Conservation (phyloP, 2,113 vertebrate species). For the Prunella himalayana region DNA sequence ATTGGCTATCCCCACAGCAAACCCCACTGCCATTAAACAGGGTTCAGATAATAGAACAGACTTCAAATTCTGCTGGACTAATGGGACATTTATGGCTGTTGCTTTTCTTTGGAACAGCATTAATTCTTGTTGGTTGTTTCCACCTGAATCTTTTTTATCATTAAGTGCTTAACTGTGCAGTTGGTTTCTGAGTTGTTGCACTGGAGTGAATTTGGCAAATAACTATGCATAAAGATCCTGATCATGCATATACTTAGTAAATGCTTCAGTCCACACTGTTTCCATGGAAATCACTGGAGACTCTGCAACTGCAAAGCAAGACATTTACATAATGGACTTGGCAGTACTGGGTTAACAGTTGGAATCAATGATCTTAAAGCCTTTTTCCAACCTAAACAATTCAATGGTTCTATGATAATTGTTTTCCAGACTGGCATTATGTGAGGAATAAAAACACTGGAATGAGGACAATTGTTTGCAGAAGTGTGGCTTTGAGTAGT, state of each 20-base stretch:
- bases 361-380: not conserved
- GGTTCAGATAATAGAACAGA: not conserved
- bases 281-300: constrained; percentile 2
- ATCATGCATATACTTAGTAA: not conserved
- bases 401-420: not conserved
- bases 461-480: not conserved
- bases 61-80: not conserved
- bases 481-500: not conserved
- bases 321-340: not conserved
- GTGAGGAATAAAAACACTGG: not conserved
- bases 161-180: not conserved
- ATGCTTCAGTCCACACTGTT: not conserved
- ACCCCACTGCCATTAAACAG: not conserved
- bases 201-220: not conserved
- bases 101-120: not conserved
- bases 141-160: not conserved
- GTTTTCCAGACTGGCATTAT: not conserved
- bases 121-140: not conserved
- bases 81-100: not conserved
- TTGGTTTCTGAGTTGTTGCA: not conserved
- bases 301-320: not conserved
- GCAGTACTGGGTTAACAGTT: not conserved
- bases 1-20: not conserved
- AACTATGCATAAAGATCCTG: not conserved
- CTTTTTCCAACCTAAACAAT: not conserved